Evolutionary conservation across 2,888 invertebrate species (phyloP), one percentile per base, ranked within the genome.

Genomic region (Stratiomys singularior): DNA sequence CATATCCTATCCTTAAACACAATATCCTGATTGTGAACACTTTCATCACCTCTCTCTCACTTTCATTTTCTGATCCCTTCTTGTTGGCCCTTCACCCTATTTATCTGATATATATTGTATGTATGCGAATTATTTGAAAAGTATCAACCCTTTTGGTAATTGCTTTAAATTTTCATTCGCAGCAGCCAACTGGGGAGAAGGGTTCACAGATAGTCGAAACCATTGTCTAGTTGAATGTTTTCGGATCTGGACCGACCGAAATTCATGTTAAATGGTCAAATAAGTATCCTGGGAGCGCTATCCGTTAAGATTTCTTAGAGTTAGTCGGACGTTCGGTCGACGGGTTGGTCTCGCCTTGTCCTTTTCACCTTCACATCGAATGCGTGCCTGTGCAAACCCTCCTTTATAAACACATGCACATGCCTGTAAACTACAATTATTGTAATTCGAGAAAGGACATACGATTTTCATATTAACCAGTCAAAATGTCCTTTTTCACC

Each of bases 381-480:
- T 56, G 21, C 7, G 13, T 58, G 58, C 18, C 60, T 56, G 30
- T 46, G 67, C 46, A 30, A 30, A 72, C 58, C 23, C 58, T 21
- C 18, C 44, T 18, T 30, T 27, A 46, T 76, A 27, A 66, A 64
- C 47, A 64, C 66, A 76, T 66, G 64, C 76, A 76, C 64, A 66
- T 64, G 64, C 47, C 44, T 76, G 30, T 30, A 30, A 52, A 76
- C 66, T 25, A 23, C 58, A 69, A 74, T 74, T 74, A 74, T 74
- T 74, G 74, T 74, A 74, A 76, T 63, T 37, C 76, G 30, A 77
- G 76, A 78, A 79, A 79, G 79, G 79, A 79, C 79, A 79, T 77
- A 76, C 77, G 78, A 79, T 78, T 77, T 79, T 76, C 79, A 79
- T 79, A 78, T 78, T 74, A 79, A 79, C 79, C 79, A 79, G 79